Evolutionary conservation across 2,797 vertebrate genomes (phyloP).

Genomic region (Oryzias dopingdopingensis): DNA sequence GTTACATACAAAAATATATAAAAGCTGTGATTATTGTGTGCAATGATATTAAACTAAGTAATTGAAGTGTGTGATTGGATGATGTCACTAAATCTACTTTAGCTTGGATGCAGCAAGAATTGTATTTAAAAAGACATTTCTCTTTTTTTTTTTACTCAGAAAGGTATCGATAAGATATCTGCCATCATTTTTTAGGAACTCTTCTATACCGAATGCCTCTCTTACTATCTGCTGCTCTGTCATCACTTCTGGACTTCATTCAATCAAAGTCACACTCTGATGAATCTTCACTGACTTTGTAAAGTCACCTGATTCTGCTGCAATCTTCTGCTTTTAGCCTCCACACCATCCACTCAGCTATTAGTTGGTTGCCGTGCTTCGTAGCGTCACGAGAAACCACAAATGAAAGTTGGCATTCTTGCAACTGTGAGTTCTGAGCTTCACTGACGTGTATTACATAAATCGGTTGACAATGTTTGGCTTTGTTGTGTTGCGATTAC

Average conservation of each 20-base stretch:
- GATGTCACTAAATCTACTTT: too few relatives aligned
- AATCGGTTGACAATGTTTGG: constrained; percentile 19
- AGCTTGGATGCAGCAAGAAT: too few relatives aligned
- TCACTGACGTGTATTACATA: constrained; percentile 33
- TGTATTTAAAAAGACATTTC: too few relatives aligned
- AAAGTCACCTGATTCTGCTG: constrained; percentile 67
- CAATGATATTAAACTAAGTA: too few relatives aligned
- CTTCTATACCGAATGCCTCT: not conserved
- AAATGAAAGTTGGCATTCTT: constrained; percentile 35
- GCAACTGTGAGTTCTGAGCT: constrained; percentile 18
- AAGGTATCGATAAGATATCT: too few relatives aligned
- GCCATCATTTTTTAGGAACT: too few relatives aligned
- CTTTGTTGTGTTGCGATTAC: constrained; percentile 32
- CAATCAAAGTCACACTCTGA: constrained; percentile 56
- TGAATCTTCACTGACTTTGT: constrained; percentile 48
- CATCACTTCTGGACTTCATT: constrained; percentile 63
- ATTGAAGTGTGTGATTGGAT: too few relatives aligned
- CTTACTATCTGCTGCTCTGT: constrained; percentile 42
- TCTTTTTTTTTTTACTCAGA: too few relatives aligned
- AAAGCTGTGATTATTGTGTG: too few relatives aligned
- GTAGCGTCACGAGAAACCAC: constrained; percentile 13
- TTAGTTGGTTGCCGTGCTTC: constrained; percentile 9
- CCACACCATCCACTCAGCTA: constrained; percentile 29
- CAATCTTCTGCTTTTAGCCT: constrained; percentile 60
- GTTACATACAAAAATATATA: too few relatives aligned